phyloP scores from a whole-genome alignment of 2,888 invertebrate genomes.

The Campaea margaritaria region DNA sequence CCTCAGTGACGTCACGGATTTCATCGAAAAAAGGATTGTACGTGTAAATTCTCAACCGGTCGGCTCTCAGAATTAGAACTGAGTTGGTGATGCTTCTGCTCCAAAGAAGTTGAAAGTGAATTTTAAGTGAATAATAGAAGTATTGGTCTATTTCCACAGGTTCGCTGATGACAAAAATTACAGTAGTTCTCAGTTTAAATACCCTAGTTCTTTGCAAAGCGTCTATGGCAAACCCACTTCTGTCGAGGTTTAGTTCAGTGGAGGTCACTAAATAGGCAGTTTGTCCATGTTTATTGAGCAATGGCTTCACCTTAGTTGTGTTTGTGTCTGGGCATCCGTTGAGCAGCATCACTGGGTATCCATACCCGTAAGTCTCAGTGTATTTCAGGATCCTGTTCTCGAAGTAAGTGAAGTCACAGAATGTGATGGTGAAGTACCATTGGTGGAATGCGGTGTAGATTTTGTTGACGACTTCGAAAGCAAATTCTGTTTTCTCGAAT shows the following conservation, averaged over 20 bases:
- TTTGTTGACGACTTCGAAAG: constrained; percentile 68
- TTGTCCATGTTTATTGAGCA: constrained; percentile 70
- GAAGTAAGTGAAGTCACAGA: constrained; percentile 78
- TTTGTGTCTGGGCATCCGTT: constrained; percentile 68
- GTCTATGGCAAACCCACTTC: constrained; percentile 65
- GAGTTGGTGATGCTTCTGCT: constrained; percentile 82
- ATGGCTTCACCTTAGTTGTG: constrained; percentile 66
- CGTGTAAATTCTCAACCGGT: constrained; percentile 73
- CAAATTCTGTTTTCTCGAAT: constrained; percentile 61
- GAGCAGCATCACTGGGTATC: constrained; percentile 74
- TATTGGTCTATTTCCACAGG: constrained; percentile 65
- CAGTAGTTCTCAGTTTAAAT: constrained; percentile 73
- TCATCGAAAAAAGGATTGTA: constrained; percentile 80
- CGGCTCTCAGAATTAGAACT: constrained; percentile 65
- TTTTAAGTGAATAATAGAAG: constrained; percentile 68
- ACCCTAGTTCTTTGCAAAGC: constrained; percentile 70
- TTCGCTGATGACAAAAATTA: constrained; percentile 72
- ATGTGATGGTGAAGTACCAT: constrained; percentile 78
- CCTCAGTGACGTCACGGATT: constrained; percentile 69
- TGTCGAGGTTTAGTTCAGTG: constrained; percentile 60
- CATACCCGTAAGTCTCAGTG: constrained; percentile 68
- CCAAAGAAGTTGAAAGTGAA: constrained; percentile 81
- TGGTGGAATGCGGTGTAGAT: constrained; percentile 73
- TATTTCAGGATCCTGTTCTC: constrained; percentile 77
- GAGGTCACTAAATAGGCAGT: constrained; percentile 76